These are phyloP conservation scores for Caenorhabditis angaria DNA, from an alignment of 2,888 invertebrate genomes.

Conservation along the genomic window DNA sequence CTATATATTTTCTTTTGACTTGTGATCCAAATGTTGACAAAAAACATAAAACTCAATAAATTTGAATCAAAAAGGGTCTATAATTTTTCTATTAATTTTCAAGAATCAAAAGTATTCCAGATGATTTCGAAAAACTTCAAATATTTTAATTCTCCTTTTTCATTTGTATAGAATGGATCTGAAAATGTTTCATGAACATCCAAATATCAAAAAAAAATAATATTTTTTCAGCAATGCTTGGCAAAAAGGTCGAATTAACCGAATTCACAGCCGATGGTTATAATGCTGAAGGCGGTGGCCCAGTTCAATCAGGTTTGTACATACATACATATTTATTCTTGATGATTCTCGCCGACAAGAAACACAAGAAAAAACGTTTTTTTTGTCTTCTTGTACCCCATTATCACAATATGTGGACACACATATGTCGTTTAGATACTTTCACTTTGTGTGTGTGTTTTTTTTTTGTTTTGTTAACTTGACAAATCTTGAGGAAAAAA, in stretches of 20 bases:
- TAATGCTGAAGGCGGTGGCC: conserved; percentile 70
- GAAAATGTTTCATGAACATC: background rate
- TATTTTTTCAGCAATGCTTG: conserved; percentile 53
- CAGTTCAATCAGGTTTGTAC: conserved; percentile 65
- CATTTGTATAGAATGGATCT: no score
- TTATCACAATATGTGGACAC: background rate
- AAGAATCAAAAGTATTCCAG: no score
- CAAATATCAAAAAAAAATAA: background rate
- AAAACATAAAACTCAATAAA: no score
- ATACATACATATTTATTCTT: background rate
- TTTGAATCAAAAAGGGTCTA: no score
- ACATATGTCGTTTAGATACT: background rate
- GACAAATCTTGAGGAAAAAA: background rate
- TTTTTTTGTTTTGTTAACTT: background rate
- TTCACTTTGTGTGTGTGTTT: conserved; percentile 6
- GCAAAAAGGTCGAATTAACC: conserved; percentile 52
- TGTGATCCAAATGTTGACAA: no score
- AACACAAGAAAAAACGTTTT: no score
- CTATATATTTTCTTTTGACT: no score
- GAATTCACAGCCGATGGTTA: conserved; percentile 69
- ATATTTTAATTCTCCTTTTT: no score
- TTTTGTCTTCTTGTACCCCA: conserved; percentile 2
- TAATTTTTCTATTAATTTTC: no score
- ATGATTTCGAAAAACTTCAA: no score
- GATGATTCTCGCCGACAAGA: background rate